Percentiles rank a stretch among this genome's conserved stretches.
Conservation (phyloP, 2,113 vertebrate species). For the Trematocara zebra region DNA sequence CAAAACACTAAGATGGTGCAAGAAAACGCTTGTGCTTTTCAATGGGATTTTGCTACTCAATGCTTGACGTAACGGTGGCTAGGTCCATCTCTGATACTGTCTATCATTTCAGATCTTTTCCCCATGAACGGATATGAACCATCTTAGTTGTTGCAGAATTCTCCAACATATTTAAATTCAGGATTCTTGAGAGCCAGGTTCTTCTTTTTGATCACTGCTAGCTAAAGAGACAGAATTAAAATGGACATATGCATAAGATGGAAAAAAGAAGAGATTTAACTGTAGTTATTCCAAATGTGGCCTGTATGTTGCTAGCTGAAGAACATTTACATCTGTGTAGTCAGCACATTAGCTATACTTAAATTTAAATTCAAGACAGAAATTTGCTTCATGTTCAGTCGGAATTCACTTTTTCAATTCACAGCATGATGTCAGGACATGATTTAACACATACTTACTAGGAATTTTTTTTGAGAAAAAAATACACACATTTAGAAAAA, state of each 20-base stretch:
- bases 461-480: neutral
- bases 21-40: neutral
- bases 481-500: conserved; percentile 6
- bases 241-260: neutral
- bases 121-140: neutral
- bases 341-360: neutral
- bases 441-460: neutral
- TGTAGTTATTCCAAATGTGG: neutral
- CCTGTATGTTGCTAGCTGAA: neutral
- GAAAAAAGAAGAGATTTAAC: neutral
- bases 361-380: neutral
- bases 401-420: neutral
- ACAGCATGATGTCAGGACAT: neutral
- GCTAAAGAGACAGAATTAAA: neutral
- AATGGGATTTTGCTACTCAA: neutral
- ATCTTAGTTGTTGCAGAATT: neutral
- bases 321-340: neutral
- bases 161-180: neutral
- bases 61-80: neutral
- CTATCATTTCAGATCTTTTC: neutral
- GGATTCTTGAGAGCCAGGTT: neutral
- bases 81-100: neutral
- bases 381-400: neutral
- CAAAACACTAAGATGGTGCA: neutral
- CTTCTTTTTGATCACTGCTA: neutral